Base-by-base conservation (phyloP, 2,797 vertebrate species). In the Falco naumanni region DNA sequence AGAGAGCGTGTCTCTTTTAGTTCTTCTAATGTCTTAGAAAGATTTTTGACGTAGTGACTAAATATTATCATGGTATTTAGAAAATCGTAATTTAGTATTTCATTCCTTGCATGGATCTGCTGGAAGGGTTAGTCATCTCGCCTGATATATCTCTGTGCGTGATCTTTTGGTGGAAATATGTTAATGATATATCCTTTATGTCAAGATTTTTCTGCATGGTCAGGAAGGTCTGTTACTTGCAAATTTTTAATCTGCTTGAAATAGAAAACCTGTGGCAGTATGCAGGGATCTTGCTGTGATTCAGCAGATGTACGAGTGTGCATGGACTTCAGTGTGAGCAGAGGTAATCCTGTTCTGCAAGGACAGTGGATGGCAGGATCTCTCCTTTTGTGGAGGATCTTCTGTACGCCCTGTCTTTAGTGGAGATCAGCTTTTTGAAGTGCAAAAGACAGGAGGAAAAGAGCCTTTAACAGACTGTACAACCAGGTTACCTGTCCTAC, bases 11-110 rank as follows among this genome's bases (percentile, higher is more conserved):
- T 84, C 39, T 86, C 29, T 25, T 83, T 53, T 93, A 20, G 31
- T 87, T 63, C 31, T 61, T 59, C 26, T 34, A 78, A 57, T 12
- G 2, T 75, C 57, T 83, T 57, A 82, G 56, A 65, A 93, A 54
- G 17, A 26, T 60, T 84, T 88, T 78, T 74, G 33, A 54, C 1
- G 17, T 75, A 81, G 64, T 70, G 68, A 59, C 75, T 96, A 90
- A 95, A 93, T 93, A 82, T 87, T 95, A 50, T 93, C 34, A 3
- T 68, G 77, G 26, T 90, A 86, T 93, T 95, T 95, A 95, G 86
- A 89, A 89, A 93, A 66, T 63, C 6, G 3, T 90, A 79, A 89
- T 88, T 94, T 80, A 84, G 53, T 84, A 45, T 87, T 95, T 94
- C 4, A 13, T 93, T 84, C 33, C 81, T 84, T 0, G 3, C 70